Percentiles rank a stretch among this genome's conserved stretches.
These are phyloP conservation scores for Raja brachyura DNA, from an alignment of 2,113 vertebrate species.

Conservation along the genomic window DNA sequence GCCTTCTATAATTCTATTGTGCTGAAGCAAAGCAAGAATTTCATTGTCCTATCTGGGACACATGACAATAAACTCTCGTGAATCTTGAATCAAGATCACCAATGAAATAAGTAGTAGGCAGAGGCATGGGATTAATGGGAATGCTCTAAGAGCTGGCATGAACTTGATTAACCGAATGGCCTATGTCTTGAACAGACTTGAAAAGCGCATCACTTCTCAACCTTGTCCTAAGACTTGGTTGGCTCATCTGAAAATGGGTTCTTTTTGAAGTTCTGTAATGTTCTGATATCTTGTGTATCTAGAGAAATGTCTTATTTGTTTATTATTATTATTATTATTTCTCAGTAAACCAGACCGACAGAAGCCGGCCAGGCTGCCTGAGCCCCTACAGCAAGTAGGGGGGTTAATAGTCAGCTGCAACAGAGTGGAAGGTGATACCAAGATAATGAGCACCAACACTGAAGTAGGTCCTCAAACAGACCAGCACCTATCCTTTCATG, in stretches of 20 bases:
- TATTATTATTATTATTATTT: background rate
- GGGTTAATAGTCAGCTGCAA: background rate
- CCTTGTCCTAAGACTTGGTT: background rate
- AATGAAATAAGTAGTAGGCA: no score
- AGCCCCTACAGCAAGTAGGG: background rate
- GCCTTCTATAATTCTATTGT: no score
- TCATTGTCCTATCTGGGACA: no score
- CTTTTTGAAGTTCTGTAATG: background rate
- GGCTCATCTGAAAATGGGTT: background rate
- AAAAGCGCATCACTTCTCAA: no score
- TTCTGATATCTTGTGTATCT: background rate
- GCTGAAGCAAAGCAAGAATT: no score
- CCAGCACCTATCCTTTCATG: background rate
- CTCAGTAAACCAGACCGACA: background rate
- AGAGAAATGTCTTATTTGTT: background rate
- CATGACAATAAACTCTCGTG: no score
- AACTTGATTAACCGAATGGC: no score
- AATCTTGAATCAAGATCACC: no score
- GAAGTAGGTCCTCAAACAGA: background rate
- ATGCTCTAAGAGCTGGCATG: no score
- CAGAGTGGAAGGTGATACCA: background rate
- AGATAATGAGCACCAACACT: background rate
- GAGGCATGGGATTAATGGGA: no score
- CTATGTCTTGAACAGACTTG: no score
- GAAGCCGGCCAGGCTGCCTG: background rate